Conservation (phyloP, 2,888 invertebrate genomes). For the Liopterus haemorrhoidalis region DNA sequence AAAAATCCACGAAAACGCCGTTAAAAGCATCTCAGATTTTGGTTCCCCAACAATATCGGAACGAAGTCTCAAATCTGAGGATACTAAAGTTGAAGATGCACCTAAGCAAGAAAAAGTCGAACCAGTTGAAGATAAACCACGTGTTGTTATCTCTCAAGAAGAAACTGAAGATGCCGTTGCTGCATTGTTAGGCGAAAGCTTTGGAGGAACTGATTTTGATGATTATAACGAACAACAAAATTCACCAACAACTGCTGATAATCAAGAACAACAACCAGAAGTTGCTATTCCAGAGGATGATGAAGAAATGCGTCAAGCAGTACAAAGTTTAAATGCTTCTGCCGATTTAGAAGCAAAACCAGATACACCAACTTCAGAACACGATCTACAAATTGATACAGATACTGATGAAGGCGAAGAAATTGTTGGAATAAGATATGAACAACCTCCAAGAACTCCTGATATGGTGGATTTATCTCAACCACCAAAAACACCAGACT, state of each 20-base stretch:
- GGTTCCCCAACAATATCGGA: constrained; percentile 40
- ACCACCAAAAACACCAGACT: constrained; percentile 53
- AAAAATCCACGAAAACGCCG: constrained; percentile 70
- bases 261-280: constrained; percentile 52
- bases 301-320: constrained; percentile 78
- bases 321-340: constrained; percentile 67
- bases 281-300: constrained; percentile 76
- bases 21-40: constrained; percentile 68
- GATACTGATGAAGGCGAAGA: constrained; percentile 75
- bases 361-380: constrained; percentile 79
- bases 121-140: constrained; percentile 65
- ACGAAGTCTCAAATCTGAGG: constrained; percentile 29
- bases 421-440: constrained; percentile 44
- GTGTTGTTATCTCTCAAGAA: constrained; percentile 82
- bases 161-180: constrained; percentile 91
- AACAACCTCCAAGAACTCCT: constrained; percentile 46
- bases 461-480: constrained; percentile 49
- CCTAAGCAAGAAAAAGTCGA: constrained; percentile 39
- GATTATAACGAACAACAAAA: constrained; percentile 51
- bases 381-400: constrained; percentile 77
- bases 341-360: constrained; percentile 70
- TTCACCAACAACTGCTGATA: constrained; percentile 46
- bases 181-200: constrained; percentile 79
- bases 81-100: constrained; percentile 42
- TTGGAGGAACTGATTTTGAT: constrained; percentile 60